Conservation (phyloP, 2,113 vertebrate species). For the Vidua chalybeata region DNA sequence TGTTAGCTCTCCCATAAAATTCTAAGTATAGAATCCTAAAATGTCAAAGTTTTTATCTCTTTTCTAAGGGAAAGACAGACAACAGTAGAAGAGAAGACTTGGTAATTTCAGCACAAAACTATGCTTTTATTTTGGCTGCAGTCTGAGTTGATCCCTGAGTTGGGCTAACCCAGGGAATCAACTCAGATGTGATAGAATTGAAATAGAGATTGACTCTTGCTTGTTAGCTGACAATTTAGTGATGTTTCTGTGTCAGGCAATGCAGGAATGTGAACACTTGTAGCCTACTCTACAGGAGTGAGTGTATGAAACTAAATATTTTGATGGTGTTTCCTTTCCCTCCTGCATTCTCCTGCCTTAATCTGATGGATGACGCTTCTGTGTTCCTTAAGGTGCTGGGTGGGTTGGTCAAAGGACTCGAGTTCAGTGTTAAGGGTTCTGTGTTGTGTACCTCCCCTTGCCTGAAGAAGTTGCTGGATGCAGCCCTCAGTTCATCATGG, state of each 20-base stretch:
- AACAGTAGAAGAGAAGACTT: background rate
- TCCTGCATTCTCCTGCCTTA: background rate
- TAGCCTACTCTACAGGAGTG: background rate
- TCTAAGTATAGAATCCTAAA: background rate
- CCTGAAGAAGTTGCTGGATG: background rate
- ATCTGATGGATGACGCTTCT: background rate
- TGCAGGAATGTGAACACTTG: background rate
- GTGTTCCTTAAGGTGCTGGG: background rate
- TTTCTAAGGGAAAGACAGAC: background rate
- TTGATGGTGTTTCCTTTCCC: background rate
- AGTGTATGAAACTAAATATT: background rate
- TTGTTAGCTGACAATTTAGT: background rate
- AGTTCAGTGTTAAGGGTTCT: background rate
- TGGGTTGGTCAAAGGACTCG: background rate
- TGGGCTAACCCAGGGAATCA: background rate
- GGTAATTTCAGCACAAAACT: background rate
- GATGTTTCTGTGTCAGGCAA: background rate
- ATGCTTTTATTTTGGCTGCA: background rate
- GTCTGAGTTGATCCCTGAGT: background rate
- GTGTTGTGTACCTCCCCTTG: background rate
- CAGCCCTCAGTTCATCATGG: background rate
- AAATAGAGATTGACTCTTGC: background rate
- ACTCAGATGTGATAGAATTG: background rate
- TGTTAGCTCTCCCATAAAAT: background rate
- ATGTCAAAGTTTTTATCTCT: background rate